Base-by-base conservation (phyloP, 2,113 vertebrate genomes). In the Ardeotis arabs region DNA sequence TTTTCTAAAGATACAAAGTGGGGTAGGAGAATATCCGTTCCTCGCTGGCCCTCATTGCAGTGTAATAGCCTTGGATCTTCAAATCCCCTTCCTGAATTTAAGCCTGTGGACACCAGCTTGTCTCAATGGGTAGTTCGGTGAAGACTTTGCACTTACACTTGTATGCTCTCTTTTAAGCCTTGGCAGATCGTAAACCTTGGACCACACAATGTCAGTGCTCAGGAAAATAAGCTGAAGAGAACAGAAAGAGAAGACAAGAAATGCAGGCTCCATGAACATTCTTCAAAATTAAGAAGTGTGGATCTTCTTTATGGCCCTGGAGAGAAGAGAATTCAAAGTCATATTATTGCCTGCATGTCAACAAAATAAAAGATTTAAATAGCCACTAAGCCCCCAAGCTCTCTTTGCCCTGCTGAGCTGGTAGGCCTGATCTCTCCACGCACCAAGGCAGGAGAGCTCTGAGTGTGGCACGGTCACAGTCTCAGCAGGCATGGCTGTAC, bases 311-410 rank as follows among this genome's bases (percentile, higher is more conserved):
- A 44, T 3, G 7, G 24, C 35, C 35, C 8, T 56, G 78, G 68
- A 55, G 33, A 22, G 31, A 33, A 64, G 4, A 55, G 6, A 25
- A 78, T 49, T 52, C 23, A 11, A 69, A 91, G 39, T 41, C 13
- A 3, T 27, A 28, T 6, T 5, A 20, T 24, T 25, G 17, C 10
- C 49, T 29, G 6, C 27, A 14, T 69, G 41, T n/a, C 24, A 44
- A 44, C 9, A 49, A n/a, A 64, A 55, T 29, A 63, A 58, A 37
- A 3, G 0, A 9, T 44, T 68, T 24, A 7, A 64, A 52, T 27
- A 33, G 28, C 3, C 6, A 1, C 52, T 15, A 4, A 50, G 3
- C 8, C 7, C 35, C 0, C 33, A 39, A 49, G 11, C 3, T 44
- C 18, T 37, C n/a, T 64, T 37, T 60, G n/a, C 39, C 72, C 3